Evolutionary conservation across 2,113 vertebrate genomes (phyloP).

Genomic region (Tonatia bakeri): DNA sequence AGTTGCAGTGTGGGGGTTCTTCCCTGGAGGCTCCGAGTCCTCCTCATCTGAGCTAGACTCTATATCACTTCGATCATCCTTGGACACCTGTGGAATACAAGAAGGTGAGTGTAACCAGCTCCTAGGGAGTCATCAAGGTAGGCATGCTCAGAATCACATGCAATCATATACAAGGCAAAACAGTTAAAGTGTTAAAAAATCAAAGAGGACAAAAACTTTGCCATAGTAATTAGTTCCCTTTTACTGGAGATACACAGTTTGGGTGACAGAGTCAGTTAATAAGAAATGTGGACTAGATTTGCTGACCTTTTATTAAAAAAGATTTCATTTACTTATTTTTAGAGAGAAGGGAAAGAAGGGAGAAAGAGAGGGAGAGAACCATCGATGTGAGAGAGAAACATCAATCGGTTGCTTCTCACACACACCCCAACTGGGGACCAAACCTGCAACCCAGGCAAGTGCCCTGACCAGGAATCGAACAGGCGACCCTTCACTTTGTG

Average conservation of each 20-base stretch:
- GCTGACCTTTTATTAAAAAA: neutral
- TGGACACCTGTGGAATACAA: constrained; percentile 86
- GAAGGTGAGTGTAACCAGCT: neutral
- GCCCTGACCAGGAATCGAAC: too few relatives aligned
- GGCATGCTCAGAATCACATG: neutral
- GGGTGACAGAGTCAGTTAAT: neutral
- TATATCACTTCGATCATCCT: constrained; percentile 95
- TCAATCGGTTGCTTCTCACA: too few relatives aligned
- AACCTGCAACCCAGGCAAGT: too few relatives aligned
- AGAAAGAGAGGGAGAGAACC: too few relatives aligned
- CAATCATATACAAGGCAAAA: neutral
- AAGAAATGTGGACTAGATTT: neutral
- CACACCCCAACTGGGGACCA: too few relatives aligned
- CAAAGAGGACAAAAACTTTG: neutral
- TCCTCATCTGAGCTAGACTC: constrained; percentile 98
- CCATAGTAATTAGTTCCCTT: neutral
- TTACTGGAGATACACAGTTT: neutral
- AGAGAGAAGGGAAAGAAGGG: too few relatives aligned
- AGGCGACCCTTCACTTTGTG: too few relatives aligned
- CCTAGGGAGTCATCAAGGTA: neutral
- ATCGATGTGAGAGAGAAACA: too few relatives aligned
- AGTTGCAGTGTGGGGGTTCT: constrained; percentile 83
- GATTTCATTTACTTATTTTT: too few relatives aligned
- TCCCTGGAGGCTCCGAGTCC: constrained; percentile 82
- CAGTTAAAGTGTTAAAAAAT: neutral